Evolutionary conservation across 2,888 invertebrate genomes (phyloP).

Genomic region (Portevinia maculata): DNA sequence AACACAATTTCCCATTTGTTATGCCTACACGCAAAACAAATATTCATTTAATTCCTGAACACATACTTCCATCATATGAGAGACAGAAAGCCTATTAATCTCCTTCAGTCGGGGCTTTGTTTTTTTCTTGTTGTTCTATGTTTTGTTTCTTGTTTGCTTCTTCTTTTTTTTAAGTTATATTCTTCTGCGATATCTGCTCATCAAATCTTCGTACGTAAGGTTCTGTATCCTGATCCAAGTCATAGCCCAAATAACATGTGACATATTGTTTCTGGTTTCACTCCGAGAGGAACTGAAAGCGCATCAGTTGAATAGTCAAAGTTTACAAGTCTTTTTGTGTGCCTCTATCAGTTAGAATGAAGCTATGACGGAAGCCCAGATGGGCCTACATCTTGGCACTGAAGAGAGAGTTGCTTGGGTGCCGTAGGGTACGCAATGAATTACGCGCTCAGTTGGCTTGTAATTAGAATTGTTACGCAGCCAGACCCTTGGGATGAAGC

Average conservation of each 20-base stretch:
- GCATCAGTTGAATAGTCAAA: neutral
- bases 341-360: neutral
- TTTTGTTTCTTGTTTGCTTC: constrained; percentile 34
- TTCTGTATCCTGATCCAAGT: constrained; percentile 23
- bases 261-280: constrained; percentile 17
- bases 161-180: constrained; percentile 20
- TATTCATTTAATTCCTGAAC: constrained; percentile 73
- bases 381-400: constrained; percentile 28
- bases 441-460: constrained; percentile 66
- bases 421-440: constrained; percentile 48
- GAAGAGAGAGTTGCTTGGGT: constrained; percentile 1
- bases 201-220: constrained; percentile 48
- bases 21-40: constrained; percentile 74
- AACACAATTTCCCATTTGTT: constrained; percentile 74
- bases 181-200: constrained; percentile 49
- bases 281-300: neutral
- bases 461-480: constrained; percentile 53
- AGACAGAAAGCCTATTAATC: constrained; percentile 77
- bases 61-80: constrained; percentile 68
- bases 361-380: constrained; percentile 37
- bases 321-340: constrained; percentile 26
- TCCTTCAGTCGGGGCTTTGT: constrained; percentile 74
- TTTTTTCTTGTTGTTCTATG: constrained; percentile 26
- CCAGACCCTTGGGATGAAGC: constrained; percentile 28
- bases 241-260: constrained; percentile 3